A percentile compares a stretch with the other conserved stretches of the same genome.
phyloP scores from a whole-genome alignment of 2,888 invertebrate genomes.

The Chalcosyrphus nemorum region DNA sequence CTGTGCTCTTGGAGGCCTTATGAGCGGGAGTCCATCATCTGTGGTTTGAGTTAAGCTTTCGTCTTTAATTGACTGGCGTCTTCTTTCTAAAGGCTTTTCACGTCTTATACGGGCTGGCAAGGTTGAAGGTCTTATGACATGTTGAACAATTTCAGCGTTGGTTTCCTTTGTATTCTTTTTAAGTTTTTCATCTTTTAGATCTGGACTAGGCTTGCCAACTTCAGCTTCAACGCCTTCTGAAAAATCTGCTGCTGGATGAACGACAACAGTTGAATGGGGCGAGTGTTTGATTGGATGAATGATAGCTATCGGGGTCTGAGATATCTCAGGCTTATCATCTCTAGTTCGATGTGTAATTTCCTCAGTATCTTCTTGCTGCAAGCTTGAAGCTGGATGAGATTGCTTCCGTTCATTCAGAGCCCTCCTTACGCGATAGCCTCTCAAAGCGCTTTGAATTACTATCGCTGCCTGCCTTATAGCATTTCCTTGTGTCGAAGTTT shows the following conservation, averaged over 20 bases:
- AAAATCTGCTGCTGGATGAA: not conserved
- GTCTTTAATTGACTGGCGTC: not conserved
- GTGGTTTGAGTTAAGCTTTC: not conserved
- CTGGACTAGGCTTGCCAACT: not conserved
- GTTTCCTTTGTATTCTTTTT: not conserved
- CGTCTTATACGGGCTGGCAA: not conserved
- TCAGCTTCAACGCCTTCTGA: not conserved
- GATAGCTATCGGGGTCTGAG: not conserved
- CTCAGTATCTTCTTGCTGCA: not conserved
- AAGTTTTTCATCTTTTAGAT: not conserved
- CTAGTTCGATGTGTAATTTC: not conserved
- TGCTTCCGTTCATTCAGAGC: not conserved
- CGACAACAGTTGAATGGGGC: not conserved
- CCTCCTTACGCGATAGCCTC: conserved; percentile 21
- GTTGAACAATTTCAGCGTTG: not conserved
- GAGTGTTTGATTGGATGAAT: conserved; percentile 28
- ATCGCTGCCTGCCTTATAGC: conserved; percentile 15
- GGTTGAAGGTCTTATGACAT: not conserved
- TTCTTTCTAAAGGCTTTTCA: conserved; percentile 7
- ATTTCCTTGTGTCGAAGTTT: not conserved
- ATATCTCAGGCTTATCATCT: not conserved
- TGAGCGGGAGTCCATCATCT: too few relatives aligned
- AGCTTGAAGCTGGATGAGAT: not conserved
- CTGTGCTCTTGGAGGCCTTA: not conserved
- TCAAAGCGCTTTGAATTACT: conserved; percentile 41